Conservation (phyloP, 2,888 invertebrate genomes). For the Philopedon plagiatum region DNA sequence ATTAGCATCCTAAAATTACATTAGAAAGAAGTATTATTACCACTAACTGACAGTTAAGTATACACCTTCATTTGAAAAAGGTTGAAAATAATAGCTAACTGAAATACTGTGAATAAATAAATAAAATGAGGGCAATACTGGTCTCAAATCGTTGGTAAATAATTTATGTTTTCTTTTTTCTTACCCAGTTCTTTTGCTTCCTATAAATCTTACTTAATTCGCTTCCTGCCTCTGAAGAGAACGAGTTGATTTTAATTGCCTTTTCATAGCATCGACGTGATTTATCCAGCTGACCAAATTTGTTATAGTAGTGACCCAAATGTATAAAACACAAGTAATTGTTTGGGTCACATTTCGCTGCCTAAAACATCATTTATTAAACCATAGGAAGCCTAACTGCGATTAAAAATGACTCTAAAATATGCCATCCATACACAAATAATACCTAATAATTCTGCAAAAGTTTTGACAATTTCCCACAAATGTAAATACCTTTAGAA, state of each 20-base stretch:
- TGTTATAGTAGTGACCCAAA: slow-evolving; percentile 82
- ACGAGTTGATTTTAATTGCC: slow-evolving; percentile 81
- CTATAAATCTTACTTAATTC: slow-evolving; percentile 84
- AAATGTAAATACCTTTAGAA: slow-evolving; percentile 77
- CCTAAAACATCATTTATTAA: slow-evolving; percentile 61
- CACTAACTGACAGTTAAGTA: no score
- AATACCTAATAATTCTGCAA: no score
- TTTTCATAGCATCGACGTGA: slow-evolving; percentile 89
- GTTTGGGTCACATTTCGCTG: slow-evolving; percentile 81
- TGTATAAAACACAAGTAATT: slow-evolving; percentile 81
- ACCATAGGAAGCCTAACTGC: not conserved
- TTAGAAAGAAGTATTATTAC: slow-evolving; percentile 3
- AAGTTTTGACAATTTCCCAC: no score
- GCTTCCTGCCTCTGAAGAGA: slow-evolving; percentile 78
- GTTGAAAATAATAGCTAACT: no score
- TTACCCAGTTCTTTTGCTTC: slow-evolving; percentile 76
- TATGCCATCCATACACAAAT: no score
- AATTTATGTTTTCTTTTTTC: slow-evolving; percentile 35
- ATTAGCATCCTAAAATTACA: slow-evolving; percentile 72
- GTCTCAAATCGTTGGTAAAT: no score
- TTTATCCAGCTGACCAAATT: slow-evolving; percentile 77
- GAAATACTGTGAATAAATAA: no score
- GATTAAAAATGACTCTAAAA: no score
- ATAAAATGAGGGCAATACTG: no score
- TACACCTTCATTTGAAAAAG: no score